Evolutionary conservation across 2,888 invertebrate genomes (phyloP).

Genomic region (Eupithecia centaureata): DNA sequence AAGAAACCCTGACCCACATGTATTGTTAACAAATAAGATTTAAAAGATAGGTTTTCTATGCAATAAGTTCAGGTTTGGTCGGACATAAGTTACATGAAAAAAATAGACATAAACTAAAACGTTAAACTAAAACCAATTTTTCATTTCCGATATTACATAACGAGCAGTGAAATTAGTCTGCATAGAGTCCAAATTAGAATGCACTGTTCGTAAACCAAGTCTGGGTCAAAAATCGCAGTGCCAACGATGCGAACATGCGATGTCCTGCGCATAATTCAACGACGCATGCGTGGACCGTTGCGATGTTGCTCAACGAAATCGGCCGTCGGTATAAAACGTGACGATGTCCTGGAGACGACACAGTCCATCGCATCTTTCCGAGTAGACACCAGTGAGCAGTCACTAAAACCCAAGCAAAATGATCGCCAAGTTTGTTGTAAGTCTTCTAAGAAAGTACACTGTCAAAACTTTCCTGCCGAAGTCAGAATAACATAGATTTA

Average conservation of each 20-base stretch:
- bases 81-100: background rate
- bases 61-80: conserved; percentile 20
- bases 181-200: conserved; percentile 79
- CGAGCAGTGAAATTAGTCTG: conserved; percentile 71
- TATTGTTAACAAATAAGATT: conserved; percentile 33
- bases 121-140: conserved; percentile 46
- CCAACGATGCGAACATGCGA: conserved; percentile 62
- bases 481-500: background rate
- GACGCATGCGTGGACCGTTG: conserved; percentile 55
- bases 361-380: conserved; percentile 68
- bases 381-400: conserved; percentile 72
- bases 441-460: conserved; percentile 38
- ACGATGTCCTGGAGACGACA: conserved; percentile 68
- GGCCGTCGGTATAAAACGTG: conserved; percentile 73
- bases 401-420: conserved; percentile 75
- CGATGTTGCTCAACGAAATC: conserved; percentile 70
- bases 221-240: conserved; percentile 75
- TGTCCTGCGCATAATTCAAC: conserved; percentile 73
- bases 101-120: background rate
- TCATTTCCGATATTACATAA: conserved; percentile 71
- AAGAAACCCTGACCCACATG: conserved; percentile 49
- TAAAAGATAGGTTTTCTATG: conserved; percentile 45
- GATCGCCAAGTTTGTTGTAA: conserved; percentile 82
- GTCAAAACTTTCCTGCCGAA: background rate
- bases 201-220: conserved; percentile 65